Conservation (phyloP, 2,888 invertebrate species). For the Luperina nickerlii region DNA sequence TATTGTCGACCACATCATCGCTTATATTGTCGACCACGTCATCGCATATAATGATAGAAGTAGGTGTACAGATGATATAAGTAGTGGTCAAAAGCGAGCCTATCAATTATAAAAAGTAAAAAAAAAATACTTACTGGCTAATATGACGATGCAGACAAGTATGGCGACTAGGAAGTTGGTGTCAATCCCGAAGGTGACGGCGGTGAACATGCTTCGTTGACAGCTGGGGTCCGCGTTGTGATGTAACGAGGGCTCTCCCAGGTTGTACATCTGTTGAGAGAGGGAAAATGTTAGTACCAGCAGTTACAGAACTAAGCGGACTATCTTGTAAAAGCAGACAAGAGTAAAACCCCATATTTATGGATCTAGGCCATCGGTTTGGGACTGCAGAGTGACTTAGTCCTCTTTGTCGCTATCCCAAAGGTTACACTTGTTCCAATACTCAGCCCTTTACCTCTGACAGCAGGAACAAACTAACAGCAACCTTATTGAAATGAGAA, state of each 20-base stretch:
- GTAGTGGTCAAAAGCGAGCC: neutral
- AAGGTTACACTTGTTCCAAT: neutral
- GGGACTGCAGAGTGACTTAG: neutral
- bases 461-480: no score
- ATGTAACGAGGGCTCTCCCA: constrained; percentile 94
- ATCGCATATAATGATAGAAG: no score
- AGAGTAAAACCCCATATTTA: neutral
- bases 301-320: no score
- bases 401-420: neutral
- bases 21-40: no score
- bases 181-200: constrained; percentile 95
- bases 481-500: neutral
- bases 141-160: constrained; percentile 95
- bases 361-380: neutral
- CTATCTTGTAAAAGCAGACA: no score
- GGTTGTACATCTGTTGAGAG: constrained; percentile 94
- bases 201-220: constrained; percentile 93
- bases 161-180: constrained; percentile 97
- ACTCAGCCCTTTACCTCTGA: neutral
- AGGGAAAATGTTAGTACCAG: constrained; percentile 15
- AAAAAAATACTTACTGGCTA: constrained; percentile 92
- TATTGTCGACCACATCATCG: no score
- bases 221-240: constrained; percentile 94
- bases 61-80: no score
- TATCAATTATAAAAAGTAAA: neutral